Evolutionary conservation across 1,140 invertebrate species (phyloP), one percentile per base, ranked within the genome.

Genomic region (Lerema accius): DNA sequence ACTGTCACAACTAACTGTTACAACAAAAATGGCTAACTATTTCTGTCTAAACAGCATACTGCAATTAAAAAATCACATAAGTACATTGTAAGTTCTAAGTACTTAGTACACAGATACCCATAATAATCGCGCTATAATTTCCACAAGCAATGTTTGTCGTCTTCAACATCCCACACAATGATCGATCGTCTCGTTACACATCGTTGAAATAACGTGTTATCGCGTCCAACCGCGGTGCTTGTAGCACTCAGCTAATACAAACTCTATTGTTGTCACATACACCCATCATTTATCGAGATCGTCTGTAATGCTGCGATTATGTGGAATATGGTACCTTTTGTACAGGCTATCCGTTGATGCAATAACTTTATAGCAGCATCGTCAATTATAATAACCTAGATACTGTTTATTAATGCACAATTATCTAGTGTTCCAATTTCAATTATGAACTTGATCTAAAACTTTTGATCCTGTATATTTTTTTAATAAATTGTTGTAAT

Each of bases 121-220:
- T 2, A 3, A 23, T 16, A 17, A 17, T 13, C 15, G 16, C 15
- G 15, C 9, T 51, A 51, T 13, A 42, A 28, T 39, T 15, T 40
- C 19, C 23, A 26, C 23, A 11, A 39, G 19, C 37, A 3, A 15
- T 39, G 51, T 39, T 55, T 42, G 19, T 26, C n/a, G 11, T 35
- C 37, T 42, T 26, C 28, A 13, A 42, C 58, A 49, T 64, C 28
- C 45, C 37, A 67, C 28, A 69, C 48, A 66, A 66, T 63, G 60
- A 71, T 62, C 65, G 51, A 67, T 69, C 43, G 56, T 60, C 32
- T 58, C 16, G 14, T 60, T 53, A 43, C 55, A 63, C 50, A 55
- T 19, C 16, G 35, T 28, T 53, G 35, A 64, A 56, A 63, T 32
- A 63, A 48, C 43, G 35, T 32, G 50, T 48, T 63, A 63, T 56